These are phyloP conservation scores for Bubo blakistoni DNA, from an alignment of 2,113 vertebrate genomes.

Conservation along the genomic window DNA sequence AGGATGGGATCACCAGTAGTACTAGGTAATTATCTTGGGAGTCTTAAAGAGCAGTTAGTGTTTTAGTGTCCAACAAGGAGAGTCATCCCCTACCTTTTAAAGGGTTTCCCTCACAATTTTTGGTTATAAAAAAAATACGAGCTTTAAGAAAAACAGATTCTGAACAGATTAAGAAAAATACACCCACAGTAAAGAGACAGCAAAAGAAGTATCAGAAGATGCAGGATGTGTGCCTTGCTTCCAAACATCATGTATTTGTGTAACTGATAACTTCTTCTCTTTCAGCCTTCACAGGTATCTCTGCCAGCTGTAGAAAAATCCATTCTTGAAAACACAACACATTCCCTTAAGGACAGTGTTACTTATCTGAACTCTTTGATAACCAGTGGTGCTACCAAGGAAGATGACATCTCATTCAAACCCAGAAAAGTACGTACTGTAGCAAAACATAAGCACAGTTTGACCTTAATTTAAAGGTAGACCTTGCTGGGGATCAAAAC, in stretches of 20 bases:
- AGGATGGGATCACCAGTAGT: background rate
- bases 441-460: background rate
- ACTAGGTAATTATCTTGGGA: background rate
- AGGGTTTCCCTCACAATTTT: background rate
- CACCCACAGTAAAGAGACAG: background rate
- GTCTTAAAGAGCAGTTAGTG: background rate
- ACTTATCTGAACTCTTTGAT: conserved; percentile 77
- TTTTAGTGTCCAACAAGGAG: background rate
- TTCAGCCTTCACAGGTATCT: background rate
- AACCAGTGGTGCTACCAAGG: conserved; percentile 71
- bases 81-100: background rate
- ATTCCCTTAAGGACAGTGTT: conserved; percentile 54
- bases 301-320: background rate
- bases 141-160: background rate
- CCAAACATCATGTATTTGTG: background rate
- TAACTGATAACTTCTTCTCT: background rate
- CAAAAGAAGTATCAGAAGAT: background rate
- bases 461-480: background rate
- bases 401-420: conserved; percentile 79
- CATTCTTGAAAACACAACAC: conserved; percentile 12
- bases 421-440: conserved; percentile 79
- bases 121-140: background rate
- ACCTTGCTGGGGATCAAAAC: background rate
- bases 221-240: background rate
- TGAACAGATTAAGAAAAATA: background rate